Conservation (phyloP, 1,140 invertebrate species). For the Palaemon carinicauda region DNA sequence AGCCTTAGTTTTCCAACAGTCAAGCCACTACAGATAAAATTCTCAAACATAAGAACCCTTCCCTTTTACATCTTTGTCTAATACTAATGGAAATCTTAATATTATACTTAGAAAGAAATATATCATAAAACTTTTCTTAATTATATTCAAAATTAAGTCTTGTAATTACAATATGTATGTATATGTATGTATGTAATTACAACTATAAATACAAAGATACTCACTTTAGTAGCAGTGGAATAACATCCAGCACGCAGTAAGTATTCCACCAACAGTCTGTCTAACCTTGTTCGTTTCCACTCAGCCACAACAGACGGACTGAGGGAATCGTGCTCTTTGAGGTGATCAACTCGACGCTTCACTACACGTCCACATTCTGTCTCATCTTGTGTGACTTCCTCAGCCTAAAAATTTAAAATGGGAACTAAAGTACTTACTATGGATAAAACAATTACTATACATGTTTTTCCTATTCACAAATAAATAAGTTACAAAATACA, state of each 20-base stretch:
- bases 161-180: background rate
- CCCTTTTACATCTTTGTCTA: too few relatives aligned
- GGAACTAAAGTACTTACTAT: background rate
- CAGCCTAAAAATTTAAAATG: conserved; percentile 69
- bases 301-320: conserved; percentile 59
- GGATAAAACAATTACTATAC: too few relatives aligned
- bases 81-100: background rate
- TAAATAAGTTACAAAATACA: too few relatives aligned
- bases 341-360: conserved; percentile 89
- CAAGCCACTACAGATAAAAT: too few relatives aligned
- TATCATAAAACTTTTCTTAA: background rate
- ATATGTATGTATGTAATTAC: too few relatives aligned
- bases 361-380: conserved; percentile 85
- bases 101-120: background rate
- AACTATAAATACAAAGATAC: background rate
- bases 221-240: conserved; percentile 78
- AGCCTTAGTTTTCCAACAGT: too few relatives aligned
- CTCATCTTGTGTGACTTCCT: conserved; percentile 91
- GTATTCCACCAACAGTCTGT: conserved; percentile 96
- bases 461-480: too few relatives aligned
- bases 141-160: background rate
- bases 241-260: conserved; percentile 96
- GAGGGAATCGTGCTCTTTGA: conserved; percentile 79
- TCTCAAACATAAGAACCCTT: too few relatives aligned
- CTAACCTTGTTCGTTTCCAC: conserved; percentile 88